phyloP scores from a whole-genome alignment of 1,140 invertebrate genomes.

The Drosophila azteca region DNA sequence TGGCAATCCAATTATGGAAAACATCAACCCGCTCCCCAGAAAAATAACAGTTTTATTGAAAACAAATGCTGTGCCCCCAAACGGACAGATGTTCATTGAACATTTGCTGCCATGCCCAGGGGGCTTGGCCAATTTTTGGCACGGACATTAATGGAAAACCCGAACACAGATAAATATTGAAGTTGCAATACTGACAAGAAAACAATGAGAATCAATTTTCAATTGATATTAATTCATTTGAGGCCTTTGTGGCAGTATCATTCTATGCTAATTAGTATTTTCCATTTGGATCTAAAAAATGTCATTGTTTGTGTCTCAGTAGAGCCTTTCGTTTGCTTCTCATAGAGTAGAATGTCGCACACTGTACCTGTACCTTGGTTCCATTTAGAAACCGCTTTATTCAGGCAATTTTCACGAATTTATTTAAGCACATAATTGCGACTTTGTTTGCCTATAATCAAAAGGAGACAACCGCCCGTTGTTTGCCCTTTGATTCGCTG shows the following conservation, averaged over 20 bases:
- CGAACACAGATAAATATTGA: not conserved
- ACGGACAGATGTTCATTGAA: conserved; percentile 1
- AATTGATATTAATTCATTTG: conserved; percentile 14
- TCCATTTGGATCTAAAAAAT: not conserved
- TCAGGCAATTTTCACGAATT: not conserved
- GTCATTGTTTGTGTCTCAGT: no score
- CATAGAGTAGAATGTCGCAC: no score
- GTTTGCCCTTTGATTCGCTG: conserved; percentile 28
- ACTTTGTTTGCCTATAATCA: conserved; percentile 21
- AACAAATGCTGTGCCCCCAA: conserved; percentile 11
- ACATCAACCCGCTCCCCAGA: not conserved
- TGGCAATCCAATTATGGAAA: conserved; percentile 66
- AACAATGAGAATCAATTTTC: conserved; percentile 27
- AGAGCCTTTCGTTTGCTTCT: no score
- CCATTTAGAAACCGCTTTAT: no score
- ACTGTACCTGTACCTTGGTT: no score
- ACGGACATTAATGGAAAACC: not conserved
- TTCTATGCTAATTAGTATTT: not conserved
- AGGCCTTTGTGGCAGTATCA: conserved; percentile 5
- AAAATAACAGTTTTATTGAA: conserved; percentile 38
- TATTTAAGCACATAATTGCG: not conserved
- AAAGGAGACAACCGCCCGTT: not conserved
- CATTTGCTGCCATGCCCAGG: not conserved
- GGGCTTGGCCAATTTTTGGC: not conserved
- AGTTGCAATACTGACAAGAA: not conserved